These are phyloP conservation scores for Psilopogon haemacephalus DNA, from an alignment of 2,113 vertebrate genomes.

Conservation along the genomic window DNA sequence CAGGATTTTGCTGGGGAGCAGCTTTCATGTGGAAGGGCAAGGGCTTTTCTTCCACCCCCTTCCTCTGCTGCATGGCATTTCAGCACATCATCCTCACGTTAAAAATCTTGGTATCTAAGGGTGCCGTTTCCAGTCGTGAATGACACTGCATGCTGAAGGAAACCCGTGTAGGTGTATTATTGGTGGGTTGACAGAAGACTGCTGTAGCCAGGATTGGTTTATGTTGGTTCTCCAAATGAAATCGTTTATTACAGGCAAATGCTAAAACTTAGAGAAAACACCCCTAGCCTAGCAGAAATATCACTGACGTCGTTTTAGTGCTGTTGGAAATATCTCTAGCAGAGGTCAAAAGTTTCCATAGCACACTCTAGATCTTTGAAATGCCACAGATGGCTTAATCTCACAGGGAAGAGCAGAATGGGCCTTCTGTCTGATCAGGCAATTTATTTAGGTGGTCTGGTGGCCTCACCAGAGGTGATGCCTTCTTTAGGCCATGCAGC, in stretches of 20 bases:
- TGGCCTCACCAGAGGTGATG: not conserved
- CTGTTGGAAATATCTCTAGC: not conserved
- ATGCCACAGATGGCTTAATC: not conserved
- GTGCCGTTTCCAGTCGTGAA: not conserved
- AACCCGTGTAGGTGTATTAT: not conserved
- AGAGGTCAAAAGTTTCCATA: not conserved
- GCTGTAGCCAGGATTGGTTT: not conserved
- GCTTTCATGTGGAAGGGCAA: fast-evolving
- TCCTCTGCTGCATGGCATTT: not conserved
- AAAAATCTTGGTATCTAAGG: not conserved
- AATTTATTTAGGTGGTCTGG: not conserved
- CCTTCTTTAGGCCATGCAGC: not conserved
- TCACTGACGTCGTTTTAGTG: not conserved
- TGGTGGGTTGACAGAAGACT: not conserved
- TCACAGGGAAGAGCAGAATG: not conserved
- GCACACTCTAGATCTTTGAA: not conserved
- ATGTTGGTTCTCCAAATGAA: not conserved
- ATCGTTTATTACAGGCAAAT: not conserved
- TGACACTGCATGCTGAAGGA: not conserved
- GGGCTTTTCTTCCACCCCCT: not conserved
- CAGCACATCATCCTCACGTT: fast-evolving
- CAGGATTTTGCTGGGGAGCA: not conserved
- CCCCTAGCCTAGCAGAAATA: not conserved
- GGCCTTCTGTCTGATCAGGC: not conserved
- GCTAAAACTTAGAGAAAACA: fast-evolving